phyloP scores from a whole-genome alignment of 2,113 vertebrate species.

The Podilymbus podiceps region DNA sequence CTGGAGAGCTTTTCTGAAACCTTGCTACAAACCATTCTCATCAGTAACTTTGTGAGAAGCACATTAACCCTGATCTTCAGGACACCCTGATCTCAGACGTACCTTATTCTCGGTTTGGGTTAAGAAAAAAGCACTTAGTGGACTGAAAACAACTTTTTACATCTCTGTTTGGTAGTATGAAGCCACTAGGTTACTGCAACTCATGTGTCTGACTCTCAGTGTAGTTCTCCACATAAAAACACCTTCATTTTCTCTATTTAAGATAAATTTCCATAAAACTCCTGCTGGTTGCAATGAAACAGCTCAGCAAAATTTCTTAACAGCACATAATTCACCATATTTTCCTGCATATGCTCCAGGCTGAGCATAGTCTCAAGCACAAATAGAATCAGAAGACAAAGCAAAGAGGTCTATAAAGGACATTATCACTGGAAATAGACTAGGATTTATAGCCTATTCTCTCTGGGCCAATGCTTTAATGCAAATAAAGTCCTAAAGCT shows the following conservation, averaged over 20 bases:
- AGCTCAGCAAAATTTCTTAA: neutral
- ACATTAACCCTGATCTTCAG: neutral
- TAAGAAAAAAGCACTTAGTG: neutral
- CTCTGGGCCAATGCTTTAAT: constrained; percentile 4
- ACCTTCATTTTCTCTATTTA: neutral
- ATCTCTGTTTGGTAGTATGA: neutral
- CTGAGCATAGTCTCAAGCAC: neutral
- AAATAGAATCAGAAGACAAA: constrained; percentile 16
- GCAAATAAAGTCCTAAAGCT: neutral
- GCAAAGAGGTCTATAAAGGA: constrained; percentile 14
- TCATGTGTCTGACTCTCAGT: neutral
- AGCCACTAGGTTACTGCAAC: neutral
- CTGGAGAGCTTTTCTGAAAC: neutral
- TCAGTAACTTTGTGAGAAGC: neutral
- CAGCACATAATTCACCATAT: neutral
- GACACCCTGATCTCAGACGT: neutral
- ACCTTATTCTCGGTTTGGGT: neutral
- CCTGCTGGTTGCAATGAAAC: neutral
- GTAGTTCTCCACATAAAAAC: neutral
- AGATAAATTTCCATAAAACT: neutral
- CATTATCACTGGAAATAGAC: neutral
- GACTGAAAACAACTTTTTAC: neutral
- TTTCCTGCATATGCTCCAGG: neutral
- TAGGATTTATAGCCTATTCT: constrained; percentile 1
- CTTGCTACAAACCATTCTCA: neutral